Evolutionary conservation across 2,797 vertebrate genomes (phyloP).

Genomic region (Florisuga fusca): DNA sequence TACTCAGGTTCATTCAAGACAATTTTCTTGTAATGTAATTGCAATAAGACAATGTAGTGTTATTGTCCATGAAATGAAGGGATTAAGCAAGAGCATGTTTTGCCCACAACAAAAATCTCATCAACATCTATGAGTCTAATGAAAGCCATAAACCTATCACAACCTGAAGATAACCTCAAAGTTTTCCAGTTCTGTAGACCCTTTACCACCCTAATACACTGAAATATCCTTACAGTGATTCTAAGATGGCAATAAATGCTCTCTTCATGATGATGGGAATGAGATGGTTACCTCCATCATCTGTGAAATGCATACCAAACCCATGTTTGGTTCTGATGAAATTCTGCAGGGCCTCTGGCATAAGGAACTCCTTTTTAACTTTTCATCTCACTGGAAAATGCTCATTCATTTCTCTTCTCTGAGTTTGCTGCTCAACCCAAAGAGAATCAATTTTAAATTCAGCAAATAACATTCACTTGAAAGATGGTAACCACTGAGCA

Average conservation of each 20-base stretch:
- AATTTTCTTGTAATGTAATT: slow-evolving; percentile 5
- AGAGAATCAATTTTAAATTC: slow-evolving; percentile 45
- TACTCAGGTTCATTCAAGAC: background rate
- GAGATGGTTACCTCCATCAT: slow-evolving; percentile 2
- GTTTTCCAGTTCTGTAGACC: background rate
- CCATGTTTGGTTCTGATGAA: slow-evolving; percentile 21
- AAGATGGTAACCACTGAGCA: background rate
- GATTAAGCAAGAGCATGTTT: slow-evolving; percentile 22
- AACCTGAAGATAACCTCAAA: background rate
- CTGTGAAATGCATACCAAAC: slow-evolving; percentile 40
- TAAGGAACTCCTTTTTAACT: slow-evolving; percentile 16
- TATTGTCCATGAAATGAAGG: background rate
- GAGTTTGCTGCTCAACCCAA: slow-evolving; percentile 34
- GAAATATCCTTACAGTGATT: background rate
- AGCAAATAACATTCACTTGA: background rate
- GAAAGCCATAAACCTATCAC: background rate
- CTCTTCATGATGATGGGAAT: slow-evolving; percentile 27
- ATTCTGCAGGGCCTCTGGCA: slow-evolving; percentile 22
- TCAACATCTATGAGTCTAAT: background rate
- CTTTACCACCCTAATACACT: background rate
- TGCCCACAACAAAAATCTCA: background rate
- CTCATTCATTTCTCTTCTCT: slow-evolving; percentile 16
- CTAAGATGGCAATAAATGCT: background rate
- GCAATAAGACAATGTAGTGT: background rate
- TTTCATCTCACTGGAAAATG: background rate